Percentiles rank a stretch among this genome's conserved stretches.
phyloP scores from a whole-genome alignment of 2,113 vertebrate species.

The Chloroceryle aenea region DNA sequence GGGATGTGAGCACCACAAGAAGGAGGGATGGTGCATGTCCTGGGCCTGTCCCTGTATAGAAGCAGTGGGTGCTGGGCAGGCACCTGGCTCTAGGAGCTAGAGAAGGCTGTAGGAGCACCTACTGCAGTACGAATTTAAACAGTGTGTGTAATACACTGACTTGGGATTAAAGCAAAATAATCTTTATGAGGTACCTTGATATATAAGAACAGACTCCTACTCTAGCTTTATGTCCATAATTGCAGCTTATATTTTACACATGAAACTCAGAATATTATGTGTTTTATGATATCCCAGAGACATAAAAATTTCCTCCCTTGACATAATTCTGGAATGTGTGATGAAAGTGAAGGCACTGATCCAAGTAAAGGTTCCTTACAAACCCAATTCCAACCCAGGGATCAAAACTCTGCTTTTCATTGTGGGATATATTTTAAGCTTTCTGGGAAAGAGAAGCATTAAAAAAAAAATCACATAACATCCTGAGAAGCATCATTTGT shows the following conservation, averaged over 20 bases:
- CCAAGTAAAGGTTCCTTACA: not conserved
- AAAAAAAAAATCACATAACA: not conserved
- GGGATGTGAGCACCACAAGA: rapidly evolving
- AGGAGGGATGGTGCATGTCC: not conserved
- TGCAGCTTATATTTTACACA: not conserved
- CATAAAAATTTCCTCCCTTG: not conserved
- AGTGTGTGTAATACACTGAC: not conserved
- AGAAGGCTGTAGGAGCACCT: not conserved
- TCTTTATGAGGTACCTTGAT: not conserved
- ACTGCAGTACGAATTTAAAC: not conserved
- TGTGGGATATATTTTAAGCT: not conserved
- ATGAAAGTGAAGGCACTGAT: not conserved
- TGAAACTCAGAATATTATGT: not conserved
- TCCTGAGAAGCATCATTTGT: not conserved
- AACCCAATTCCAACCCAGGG: not conserved
- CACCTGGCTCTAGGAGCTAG: not conserved
- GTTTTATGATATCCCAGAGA: not conserved
- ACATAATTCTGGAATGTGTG: not conserved
- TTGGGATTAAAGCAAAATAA: not conserved
- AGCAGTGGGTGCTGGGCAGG: not conserved
- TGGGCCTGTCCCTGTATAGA: not conserved
- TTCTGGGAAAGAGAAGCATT: not conserved
- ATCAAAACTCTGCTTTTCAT: not conserved
- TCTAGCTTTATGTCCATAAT: rapidly evolving
- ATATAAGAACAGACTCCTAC: not conserved